Percentiles rank a stretch among this genome's conserved stretches.
phyloP scores from a whole-genome alignment of 2,888 invertebrate genomes.

The Nyleta sp. region DNA sequence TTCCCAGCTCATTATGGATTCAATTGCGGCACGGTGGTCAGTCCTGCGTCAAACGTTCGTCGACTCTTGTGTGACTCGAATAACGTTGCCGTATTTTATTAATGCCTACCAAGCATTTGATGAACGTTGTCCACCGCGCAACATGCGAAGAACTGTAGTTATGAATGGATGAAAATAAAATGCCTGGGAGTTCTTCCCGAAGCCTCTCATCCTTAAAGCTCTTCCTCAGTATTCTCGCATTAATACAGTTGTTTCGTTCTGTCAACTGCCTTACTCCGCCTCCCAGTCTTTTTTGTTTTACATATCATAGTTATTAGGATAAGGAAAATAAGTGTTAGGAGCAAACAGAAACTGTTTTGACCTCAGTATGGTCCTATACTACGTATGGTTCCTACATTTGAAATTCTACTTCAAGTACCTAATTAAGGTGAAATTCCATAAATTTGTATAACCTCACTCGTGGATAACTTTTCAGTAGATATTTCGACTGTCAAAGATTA shows the following conservation, averaged over 20 bases:
- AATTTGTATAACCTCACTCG: too few relatives aligned
- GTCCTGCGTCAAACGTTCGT: slow-evolving; percentile 55
- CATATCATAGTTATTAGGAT: slow-evolving; percentile 30
- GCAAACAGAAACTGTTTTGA: too few relatives aligned
- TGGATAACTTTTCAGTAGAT: too few relatives aligned
- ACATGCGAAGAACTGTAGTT: slow-evolving; percentile 59
- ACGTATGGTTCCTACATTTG: too few relatives aligned
- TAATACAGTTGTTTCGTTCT: slow-evolving; percentile 71
- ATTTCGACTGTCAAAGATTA: too few relatives aligned
- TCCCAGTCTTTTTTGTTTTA: slow-evolving; percentile 33
- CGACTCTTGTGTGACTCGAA: slow-evolving; percentile 52
- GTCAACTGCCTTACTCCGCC: slow-evolving; percentile 49
- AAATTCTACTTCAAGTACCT: too few relatives aligned
- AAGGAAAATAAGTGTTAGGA: slow-evolving; percentile 15
- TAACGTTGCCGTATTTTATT: slow-evolving; percentile 58
- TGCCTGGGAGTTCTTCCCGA: slow-evolving; percentile 64
- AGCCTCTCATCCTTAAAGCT: slow-evolving; percentile 66
- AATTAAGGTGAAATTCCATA: too few relatives aligned
- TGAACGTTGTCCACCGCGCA: slow-evolving; percentile 55
- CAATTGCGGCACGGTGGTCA: slow-evolving; percentile 56
- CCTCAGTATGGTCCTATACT: too few relatives aligned
- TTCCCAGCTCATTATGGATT: slow-evolving; percentile 59
- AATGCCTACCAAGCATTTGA: slow-evolving; percentile 62
- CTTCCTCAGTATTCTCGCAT: slow-evolving; percentile 68
- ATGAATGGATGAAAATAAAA: slow-evolving; percentile 68